Evolutionary conservation across 2,113 vertebrate genomes (phyloP).

Genomic region (cat (Felis catus)): DNA sequence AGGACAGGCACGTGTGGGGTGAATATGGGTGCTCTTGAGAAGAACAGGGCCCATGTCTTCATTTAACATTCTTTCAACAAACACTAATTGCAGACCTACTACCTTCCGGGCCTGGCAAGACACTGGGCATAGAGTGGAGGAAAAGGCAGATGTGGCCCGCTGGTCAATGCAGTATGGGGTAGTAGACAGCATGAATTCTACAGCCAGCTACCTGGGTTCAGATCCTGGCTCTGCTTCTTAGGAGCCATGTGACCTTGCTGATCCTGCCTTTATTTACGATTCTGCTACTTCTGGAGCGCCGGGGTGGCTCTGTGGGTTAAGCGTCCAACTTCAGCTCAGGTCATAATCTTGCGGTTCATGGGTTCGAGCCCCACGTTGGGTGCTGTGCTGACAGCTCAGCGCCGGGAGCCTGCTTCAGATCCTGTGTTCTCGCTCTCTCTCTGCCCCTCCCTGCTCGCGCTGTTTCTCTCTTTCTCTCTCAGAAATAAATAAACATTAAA

Average conservation of each 20-base stretch:
- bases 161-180: rapidly evolving
- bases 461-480: no score
- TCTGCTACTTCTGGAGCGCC: not conserved
- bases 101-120: not conserved
- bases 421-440: no score
- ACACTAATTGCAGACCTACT: not conserved
- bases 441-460: no score
- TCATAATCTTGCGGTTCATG: no score
- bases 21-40: not conserved
- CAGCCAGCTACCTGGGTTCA: not conserved
- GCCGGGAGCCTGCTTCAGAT: no score
- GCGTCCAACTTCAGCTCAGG: no score
- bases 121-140: not conserved
- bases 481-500: no score
- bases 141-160: not conserved
- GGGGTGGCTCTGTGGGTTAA: no score
- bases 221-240: not conserved
- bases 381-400: no score
- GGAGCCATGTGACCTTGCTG: not conserved
- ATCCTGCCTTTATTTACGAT: not conserved
- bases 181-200: rapidly evolving
- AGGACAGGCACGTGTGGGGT: not conserved
- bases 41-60: not conserved
- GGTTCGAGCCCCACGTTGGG: no score
- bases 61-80: not conserved